Evolutionary conservation across 2,888 invertebrate species (phyloP), one percentile per base, ranked within the genome.

Genomic region (Caenorhabditis sinica): DNA sequence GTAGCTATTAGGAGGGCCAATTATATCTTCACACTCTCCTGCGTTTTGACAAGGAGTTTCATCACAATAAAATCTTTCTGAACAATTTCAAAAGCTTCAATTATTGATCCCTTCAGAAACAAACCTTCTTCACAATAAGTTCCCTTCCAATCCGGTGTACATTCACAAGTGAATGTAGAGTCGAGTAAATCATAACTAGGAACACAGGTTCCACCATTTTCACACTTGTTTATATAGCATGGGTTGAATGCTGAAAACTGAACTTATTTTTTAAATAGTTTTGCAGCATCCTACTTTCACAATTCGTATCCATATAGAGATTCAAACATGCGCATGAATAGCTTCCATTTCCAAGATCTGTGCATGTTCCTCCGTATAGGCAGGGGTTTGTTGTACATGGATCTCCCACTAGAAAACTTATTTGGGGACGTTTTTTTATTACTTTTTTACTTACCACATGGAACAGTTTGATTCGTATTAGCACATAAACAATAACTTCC

Each of bases 321-420:
- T 80, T 84, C 23, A 80, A 51, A 40, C 83, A 84, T 9, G 45
- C 71, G 60, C 83, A 84, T 1, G 80, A 40, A 61, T 61, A 84
- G 4, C 61, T 61, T 45, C 82, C 85, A 49, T 85, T 77, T 33
- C 82, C 82, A 1, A 77, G 25, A 33, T 85, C 82, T 0, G 68
- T 60, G 43, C 85, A 85, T 6, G 85, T 85, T 45, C 85, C 85
- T 6, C 85, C 85, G 49, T 85, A 77, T 1, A 85, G 56, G 58
- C 85, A 85, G 17, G 81, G 80, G 11, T 85, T 75, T 2, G 69
- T n/a, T 11, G 66, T 25, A 17, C 75, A 85, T 2, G 83, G 73
- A 30, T 83, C 61, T 13, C 43, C 66, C 8, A 73, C 83, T 82
- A 28, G 23, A 53, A 23, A 23, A 1, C 20, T 28, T 63, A 53